A percentile compares a stretch with the other conserved stretches of the same genome.
Conservation (phyloP, 2,888 invertebrate species). For the Eulithis prunata region DNA sequence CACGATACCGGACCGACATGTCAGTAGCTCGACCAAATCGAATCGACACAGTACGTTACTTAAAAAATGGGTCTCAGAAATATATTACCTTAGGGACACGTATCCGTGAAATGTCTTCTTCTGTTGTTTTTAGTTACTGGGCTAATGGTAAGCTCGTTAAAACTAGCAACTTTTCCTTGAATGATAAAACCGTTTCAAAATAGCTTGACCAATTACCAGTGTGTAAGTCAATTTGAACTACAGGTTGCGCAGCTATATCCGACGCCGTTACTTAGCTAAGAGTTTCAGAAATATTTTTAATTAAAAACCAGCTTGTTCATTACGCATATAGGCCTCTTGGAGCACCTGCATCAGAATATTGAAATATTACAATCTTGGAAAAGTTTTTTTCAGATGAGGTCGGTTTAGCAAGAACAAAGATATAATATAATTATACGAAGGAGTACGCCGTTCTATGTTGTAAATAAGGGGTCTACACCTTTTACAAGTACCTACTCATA, state of each 20-base stretch:
- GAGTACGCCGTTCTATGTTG: constrained; percentile 29
- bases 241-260: constrained; percentile 10
- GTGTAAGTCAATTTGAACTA: neutral
- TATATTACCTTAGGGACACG: no score
- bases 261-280: constrained; percentile 6
- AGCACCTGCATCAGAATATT: constrained; percentile 26
- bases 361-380: constrained; percentile 29
- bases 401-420: constrained; percentile 23
- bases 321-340: constrained; percentile 31
- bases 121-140: no score
- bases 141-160: no score
- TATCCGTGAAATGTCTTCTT: no score
- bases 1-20: no score
- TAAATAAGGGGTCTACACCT: constrained; percentile 3
- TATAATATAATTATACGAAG: constrained; percentile 8
- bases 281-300: constrained; percentile 54
- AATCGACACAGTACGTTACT: no score
- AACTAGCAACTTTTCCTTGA: no score
- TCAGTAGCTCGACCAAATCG: no score
- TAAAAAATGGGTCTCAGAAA: no score
- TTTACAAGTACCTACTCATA: neutral
- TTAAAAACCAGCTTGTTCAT: constrained; percentile 49
- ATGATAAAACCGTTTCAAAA: no score
- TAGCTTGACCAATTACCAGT: no score
- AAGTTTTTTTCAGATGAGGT: constrained; percentile 16